Percentiles rank a stretch among this genome's conserved stretches.
Evolutionary conservation across 2,113 vertebrate genomes (phyloP).

Genomic region (Solenodon paradoxus): DNA sequence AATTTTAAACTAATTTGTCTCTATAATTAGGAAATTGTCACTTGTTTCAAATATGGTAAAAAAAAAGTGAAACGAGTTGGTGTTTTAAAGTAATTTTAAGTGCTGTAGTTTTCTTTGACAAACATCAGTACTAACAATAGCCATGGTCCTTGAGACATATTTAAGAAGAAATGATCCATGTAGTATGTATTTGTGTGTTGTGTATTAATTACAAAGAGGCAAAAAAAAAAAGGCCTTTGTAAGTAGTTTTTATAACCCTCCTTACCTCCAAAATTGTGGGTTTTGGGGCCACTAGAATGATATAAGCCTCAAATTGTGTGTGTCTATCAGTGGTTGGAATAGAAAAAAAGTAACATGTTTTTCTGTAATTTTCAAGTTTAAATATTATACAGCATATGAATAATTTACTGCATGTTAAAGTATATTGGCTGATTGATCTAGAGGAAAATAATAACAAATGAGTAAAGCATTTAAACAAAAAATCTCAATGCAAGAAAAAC

Average conservation of each 20-base stretch:
- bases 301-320: background rate
- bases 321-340: background rate
- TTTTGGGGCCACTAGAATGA: background rate
- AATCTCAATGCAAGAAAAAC: background rate
- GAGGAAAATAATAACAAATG: background rate
- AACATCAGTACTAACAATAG: background rate
- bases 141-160: background rate
- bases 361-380: conserved; percentile 43
- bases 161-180: background rate
- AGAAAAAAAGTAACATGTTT: conserved; percentile 19
- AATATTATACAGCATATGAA: background rate
- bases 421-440: conserved; percentile 19
- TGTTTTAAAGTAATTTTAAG: background rate
- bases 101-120: background rate
- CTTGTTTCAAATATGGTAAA: conserved; percentile 1
- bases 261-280: background rate
- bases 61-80: background rate
- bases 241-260: background rate
- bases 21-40: conserved; percentile 38
- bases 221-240: conserved; percentile 6
- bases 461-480: background rate
- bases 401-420: background rate
- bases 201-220: background rate
- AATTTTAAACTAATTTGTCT: conserved; percentile 45
- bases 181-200: background rate